Evolutionary conservation across 2,888 invertebrate genomes (phyloP).

Genomic region (Arge pagana): DNA sequence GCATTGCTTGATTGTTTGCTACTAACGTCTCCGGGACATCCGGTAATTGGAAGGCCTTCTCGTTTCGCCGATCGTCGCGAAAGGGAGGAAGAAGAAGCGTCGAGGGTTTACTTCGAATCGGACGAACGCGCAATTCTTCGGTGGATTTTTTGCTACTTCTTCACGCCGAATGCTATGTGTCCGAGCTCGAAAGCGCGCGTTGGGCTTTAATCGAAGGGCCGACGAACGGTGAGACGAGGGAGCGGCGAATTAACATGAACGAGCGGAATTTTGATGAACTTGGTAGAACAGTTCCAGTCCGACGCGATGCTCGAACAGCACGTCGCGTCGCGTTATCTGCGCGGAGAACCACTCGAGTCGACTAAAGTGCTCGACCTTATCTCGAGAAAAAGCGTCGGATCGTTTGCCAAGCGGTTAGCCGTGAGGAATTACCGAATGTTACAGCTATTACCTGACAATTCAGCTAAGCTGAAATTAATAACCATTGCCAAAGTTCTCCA

Average conservation of each 20-base stretch:
- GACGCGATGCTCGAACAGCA: not conserved
- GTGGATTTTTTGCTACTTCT: too few species aligned
- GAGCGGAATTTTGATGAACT: constrained; percentile 4
- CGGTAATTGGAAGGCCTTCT: constrained; percentile 14
- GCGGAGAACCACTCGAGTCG: not conserved
- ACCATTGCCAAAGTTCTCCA: too few species aligned
- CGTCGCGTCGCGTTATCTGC: not conserved
- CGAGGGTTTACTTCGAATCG: too few species aligned
- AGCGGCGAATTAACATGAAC: constrained; percentile 12
- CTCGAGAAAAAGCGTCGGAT: constrained; percentile 3
- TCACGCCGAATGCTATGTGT: too few species aligned
- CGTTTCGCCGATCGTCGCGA: too few species aligned
- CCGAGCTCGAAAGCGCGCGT: too few species aligned
- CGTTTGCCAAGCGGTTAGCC: not conserved
- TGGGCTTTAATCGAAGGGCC: too few species aligned
- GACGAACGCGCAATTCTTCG: too few species aligned
- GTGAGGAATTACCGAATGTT: constrained; percentile 13
- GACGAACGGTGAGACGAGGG: too few species aligned
- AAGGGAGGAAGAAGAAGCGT: too few species aligned
- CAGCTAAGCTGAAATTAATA: too few species aligned
- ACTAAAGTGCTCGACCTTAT: constrained; percentile 2
- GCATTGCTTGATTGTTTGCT: constrained; percentile 8
- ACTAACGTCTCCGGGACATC: constrained; percentile 10
- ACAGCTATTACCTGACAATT: constrained; percentile 7
- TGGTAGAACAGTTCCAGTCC: not conserved